Conservation (phyloP, 2,113 vertebrate species). For the Cynoglossus semilaevis region DNA sequence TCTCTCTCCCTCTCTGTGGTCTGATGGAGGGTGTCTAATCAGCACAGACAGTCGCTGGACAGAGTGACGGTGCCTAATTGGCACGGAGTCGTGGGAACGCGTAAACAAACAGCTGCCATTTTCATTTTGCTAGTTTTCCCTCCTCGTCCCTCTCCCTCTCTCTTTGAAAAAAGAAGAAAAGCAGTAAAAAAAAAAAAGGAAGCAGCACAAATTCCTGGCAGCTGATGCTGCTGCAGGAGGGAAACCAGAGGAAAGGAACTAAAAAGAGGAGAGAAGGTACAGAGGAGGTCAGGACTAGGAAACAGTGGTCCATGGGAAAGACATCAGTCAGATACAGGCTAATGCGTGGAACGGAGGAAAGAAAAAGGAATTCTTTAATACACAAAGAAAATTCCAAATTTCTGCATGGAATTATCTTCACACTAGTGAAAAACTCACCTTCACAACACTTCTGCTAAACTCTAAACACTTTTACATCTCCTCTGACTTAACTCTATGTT, state of each 20-base stretch:
- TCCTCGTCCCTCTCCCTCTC: slow-evolving; percentile 52
- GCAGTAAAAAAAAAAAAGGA: slow-evolving; percentile 29
- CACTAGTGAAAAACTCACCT: no score
- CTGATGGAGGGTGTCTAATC: slow-evolving; percentile 74
- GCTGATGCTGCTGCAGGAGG: slow-evolving; percentile 55
- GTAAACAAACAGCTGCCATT: slow-evolving; percentile 82
- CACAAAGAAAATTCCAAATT: slow-evolving; percentile 33
- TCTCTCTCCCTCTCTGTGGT: slow-evolving; percentile 28
- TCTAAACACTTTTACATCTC: no score
- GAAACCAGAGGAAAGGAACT: slow-evolving; percentile 43
- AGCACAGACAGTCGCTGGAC: slow-evolving; percentile 76
- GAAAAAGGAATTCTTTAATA: slow-evolving; percentile 8
- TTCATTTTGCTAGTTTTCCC: slow-evolving; percentile 68
- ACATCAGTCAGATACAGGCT: slow-evolving; percentile 26
- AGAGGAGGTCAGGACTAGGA: slow-evolving; percentile 56
- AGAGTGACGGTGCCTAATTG: slow-evolving; percentile 75
- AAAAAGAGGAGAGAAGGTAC: slow-evolving; percentile 20
- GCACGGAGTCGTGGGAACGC: slow-evolving; percentile 80
- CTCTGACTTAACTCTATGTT: no score
- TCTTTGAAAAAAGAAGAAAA: slow-evolving; percentile 72
- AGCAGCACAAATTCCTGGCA: slow-evolving; percentile 49
- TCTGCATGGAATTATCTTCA: no score
- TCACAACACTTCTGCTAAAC: no score
- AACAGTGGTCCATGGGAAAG: slow-evolving; percentile 45
- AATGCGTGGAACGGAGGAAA: slow-evolving; percentile 23